phyloP scores from a whole-genome alignment of 2,113 vertebrate genomes.

The Pelobates fuscus region DNA sequence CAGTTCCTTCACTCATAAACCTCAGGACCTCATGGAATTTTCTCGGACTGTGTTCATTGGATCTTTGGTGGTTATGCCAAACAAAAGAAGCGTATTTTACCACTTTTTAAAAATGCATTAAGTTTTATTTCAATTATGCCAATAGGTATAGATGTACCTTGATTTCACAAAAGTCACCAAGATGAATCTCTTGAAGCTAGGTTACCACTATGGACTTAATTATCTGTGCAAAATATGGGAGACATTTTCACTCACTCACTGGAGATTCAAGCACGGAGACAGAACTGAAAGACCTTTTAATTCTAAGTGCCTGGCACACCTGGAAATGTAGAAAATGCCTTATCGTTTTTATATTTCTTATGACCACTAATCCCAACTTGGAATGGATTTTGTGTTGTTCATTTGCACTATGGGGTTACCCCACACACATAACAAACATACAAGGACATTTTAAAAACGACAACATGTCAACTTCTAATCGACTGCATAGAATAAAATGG shows the following conservation, averaged over 20 bases:
- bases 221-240: slow-evolving; percentile 1
- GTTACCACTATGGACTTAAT: slow-evolving; percentile 7
- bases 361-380: slow-evolving; percentile 41
- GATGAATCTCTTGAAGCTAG: not conserved
- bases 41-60: not conserved
- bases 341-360: slow-evolving; percentile 25
- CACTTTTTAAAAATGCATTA: not conserved
- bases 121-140: not conserved
- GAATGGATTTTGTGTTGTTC: slow-evolving; percentile 44
- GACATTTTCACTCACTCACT: slow-evolving; percentile 29
- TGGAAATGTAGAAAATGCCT: slow-evolving; percentile 30
- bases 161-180: not conserved
- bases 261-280: slow-evolving; percentile 21
- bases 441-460: not conserved
- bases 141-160: not conserved
- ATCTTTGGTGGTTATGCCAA: slow-evolving; percentile 21
- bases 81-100: not conserved
- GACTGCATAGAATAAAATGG: slow-evolving; percentile 16
- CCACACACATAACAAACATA: slow-evolving; percentile 27
- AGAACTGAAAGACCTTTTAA: not conserved
- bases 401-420: slow-evolving; percentile 45
- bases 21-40: slow-evolving; percentile 1
- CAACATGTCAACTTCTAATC: slow-evolving; percentile 7
- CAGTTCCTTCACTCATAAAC: slow-evolving; percentile 12
- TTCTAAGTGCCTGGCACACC: slow-evolving; percentile 35